Percentiles rank a stretch among this genome's conserved stretches.
These are phyloP conservation scores for Hydropotes inermis DNA, from an alignment of 2,113 vertebrate genomes.

Conservation along the genomic window DNA sequence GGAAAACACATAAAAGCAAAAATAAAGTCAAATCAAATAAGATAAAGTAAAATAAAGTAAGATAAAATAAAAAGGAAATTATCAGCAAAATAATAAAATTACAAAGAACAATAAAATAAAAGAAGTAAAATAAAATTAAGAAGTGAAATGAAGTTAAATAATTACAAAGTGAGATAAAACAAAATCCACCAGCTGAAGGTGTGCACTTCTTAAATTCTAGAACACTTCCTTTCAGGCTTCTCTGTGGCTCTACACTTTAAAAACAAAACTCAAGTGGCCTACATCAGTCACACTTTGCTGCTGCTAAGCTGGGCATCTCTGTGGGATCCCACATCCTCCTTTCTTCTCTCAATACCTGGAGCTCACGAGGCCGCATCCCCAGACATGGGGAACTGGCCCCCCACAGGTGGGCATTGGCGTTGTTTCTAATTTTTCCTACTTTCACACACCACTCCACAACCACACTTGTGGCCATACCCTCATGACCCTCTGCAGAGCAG, in stretches of 20 bases:
- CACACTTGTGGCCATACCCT: too few species aligned
- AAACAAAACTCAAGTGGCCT: background rate
- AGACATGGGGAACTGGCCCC: background rate
- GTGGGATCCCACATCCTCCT: background rate
- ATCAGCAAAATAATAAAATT: background rate
- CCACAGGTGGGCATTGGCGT: rapidly evolving
- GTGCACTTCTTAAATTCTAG: background rate
- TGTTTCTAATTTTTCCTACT: background rate
- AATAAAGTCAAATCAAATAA: background rate
- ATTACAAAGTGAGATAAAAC: background rate
- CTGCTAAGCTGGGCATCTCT: background rate
- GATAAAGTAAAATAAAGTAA: background rate
- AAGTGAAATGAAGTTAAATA: background rate
- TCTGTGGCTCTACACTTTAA: background rate
- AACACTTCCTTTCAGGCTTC: background rate
- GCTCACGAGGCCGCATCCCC: background rate
- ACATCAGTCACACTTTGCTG: background rate
- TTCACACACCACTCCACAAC: too few species aligned
- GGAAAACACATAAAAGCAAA: slow-evolving; percentile 5
- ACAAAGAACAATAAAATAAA: background rate
- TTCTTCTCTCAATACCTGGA: background rate
- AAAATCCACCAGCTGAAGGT: background rate
- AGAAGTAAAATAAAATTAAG: background rate
- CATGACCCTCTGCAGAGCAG: background rate
- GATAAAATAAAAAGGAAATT: background rate